phyloP scores from a whole-genome alignment of 2,888 invertebrate genomes.

The Cerceris rybyensis region DNA sequence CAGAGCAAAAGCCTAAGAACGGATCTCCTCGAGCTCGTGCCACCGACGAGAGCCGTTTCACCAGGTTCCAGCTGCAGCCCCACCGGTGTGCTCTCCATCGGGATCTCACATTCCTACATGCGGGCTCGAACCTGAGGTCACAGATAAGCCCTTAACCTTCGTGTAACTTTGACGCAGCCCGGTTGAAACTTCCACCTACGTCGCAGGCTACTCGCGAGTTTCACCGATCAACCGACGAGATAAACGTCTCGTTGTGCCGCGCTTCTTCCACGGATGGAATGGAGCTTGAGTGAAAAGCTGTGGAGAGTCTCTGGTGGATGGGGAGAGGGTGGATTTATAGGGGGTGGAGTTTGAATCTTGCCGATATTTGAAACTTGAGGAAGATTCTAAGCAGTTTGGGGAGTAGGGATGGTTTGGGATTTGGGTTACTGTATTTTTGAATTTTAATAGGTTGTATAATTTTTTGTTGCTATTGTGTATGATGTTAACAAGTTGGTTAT shows the following conservation, averaged over 20 bases:
- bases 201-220: constrained; percentile 9
- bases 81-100: constrained; percentile 13
- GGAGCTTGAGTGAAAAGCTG: no score
- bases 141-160: constrained; percentile 53
- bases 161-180: constrained; percentile 42
- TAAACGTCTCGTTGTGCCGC: neutral
- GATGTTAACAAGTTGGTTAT: no score
- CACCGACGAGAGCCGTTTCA: constrained; percentile 45
- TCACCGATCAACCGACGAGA: neutral
- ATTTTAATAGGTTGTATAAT: no score
- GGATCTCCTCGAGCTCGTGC: constrained; percentile 63
- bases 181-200: constrained; percentile 24
- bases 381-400: no score
- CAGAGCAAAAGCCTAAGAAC: constrained; percentile 25
- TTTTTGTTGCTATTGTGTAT: no score
- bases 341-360: no score
- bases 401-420: no score
- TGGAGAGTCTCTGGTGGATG: no score
- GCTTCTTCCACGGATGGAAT: neutral
- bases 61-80: constrained; percentile 3
- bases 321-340: no score
- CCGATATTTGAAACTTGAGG: no score
- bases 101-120: constrained; percentile 47
- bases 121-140: constrained; percentile 21
- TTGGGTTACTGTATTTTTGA: no score